Base-by-base conservation (phyloP, 2,113 vertebrate genomes). In the Rhadina sibilatrix region DNA sequence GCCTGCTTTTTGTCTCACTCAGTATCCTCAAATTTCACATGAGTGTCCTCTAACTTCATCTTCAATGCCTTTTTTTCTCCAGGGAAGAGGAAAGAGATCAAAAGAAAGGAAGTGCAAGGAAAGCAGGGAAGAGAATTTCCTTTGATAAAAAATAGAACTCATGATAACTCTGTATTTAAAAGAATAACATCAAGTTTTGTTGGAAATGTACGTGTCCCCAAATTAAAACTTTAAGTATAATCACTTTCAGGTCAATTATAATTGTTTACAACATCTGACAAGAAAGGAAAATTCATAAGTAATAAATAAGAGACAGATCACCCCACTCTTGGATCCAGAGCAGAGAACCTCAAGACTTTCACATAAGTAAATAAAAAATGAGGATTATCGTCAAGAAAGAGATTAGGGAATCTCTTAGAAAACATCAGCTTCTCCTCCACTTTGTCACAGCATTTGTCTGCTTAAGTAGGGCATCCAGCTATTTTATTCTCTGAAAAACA, bases 81-180 rank as follows among this genome's bases (percentile, higher is more conserved):
- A 0, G 33, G 33, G 33, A 83, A 90, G 37, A 38, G 20, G 38
- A 21, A 47, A 53, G 18, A 89, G 13, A 30, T 74, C 52, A 91
- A 94, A 96, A 89, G 54, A 86, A 91, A 94, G 27, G 87, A 50
- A 70, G 31, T 59, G 24, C 28, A 84, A 72, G 46, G n/a, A 91
- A 77, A 83, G 47, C 15, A 78, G 33, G n/a, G 53, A 57, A 42
- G 27, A 69, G 87, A 84, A 96, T 75, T 12, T 59, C 35, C 68
- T 66, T 57, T 80, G 35, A 52, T 83, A 42, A 80, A 81, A 72
- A 89, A 47, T 9, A 69, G 57, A 93, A 64, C n/a, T 37, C 19
- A 24, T 5, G 16, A 74, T 35, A 85, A 76, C 6, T 3, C 14
- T 2, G 1, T 68, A 33, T 75, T 91, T 57, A 47, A 66, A 88